Conservation (phyloP, 2,113 vertebrate species). For the Australoheros scitulus region DNA sequence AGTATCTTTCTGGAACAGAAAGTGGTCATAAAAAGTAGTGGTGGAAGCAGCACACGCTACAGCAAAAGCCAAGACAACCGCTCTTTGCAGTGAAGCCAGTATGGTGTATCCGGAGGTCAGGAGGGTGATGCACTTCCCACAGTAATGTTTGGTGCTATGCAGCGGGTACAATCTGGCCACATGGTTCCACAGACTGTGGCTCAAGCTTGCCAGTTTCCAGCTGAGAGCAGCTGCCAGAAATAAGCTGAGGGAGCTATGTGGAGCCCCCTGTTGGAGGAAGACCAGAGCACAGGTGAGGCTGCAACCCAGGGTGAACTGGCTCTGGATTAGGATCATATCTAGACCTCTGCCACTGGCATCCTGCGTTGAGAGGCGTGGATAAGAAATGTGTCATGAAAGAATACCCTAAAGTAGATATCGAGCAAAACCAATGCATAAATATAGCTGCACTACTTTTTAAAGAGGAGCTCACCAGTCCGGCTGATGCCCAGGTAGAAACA, state of each 20-base stretch:
- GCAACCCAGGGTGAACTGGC: slow-evolving; percentile 90
- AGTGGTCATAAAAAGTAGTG: slow-evolving; percentile 84
- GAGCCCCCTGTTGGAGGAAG: slow-evolving; percentile 88
- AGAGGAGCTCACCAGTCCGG: slow-evolving; percentile 76
- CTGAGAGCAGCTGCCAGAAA: slow-evolving; percentile 82
- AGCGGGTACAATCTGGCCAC: slow-evolving; percentile 80
- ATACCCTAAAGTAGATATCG: background rate
- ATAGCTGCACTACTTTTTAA: background rate
- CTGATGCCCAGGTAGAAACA: slow-evolving; percentile 72
- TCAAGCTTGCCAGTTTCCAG: slow-evolving; percentile 62
- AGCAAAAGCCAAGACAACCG: slow-evolving; percentile 78
- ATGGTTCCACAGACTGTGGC: slow-evolving; percentile 74
- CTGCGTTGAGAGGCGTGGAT: slow-evolving; percentile 28
- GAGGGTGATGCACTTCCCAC: slow-evolving; percentile 86
- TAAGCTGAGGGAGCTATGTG: slow-evolving; percentile 81
- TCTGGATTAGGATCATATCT: slow-evolving; percentile 78
- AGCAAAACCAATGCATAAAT: background rate
- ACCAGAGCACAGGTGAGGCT: slow-evolving; percentile 82
- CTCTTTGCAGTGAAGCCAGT: slow-evolving; percentile 75
- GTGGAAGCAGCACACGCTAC: slow-evolving; percentile 80
- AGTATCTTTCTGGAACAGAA: slow-evolving; percentile 84
- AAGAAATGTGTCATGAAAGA: background rate
- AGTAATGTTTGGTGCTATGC: slow-evolving; percentile 83
- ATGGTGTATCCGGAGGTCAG: slow-evolving; percentile 75
- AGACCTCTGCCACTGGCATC: slow-evolving; percentile 48